phyloP scores from a whole-genome alignment of 2,797 vertebrate species.

The Falco concolor region DNA sequence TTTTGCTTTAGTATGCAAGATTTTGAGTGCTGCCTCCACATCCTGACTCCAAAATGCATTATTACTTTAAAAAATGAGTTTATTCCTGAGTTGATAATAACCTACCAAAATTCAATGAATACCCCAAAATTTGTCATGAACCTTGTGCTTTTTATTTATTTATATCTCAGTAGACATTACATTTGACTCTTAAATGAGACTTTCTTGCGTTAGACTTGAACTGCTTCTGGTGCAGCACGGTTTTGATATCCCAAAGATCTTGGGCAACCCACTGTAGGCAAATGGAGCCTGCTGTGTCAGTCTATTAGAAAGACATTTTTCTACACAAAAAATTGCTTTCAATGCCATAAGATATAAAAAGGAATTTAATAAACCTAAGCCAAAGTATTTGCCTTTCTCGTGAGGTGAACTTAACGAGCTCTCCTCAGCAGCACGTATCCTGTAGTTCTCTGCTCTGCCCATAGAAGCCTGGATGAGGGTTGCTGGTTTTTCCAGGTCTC shows the following conservation, averaged over 20 bases:
- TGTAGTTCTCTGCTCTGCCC: background rate
- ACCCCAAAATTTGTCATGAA: background rate
- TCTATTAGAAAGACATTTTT: background rate
- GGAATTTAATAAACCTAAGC: background rate
- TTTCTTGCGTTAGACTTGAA: background rate
- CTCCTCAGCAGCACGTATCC: background rate
- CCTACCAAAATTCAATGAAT: background rate
- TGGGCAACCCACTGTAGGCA: background rate
- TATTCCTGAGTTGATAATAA: background rate
- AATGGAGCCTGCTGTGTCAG: background rate
- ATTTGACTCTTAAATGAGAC: background rate
- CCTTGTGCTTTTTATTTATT: background rate
- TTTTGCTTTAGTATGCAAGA: background rate
- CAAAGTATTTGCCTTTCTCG: background rate
- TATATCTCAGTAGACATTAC: background rate
- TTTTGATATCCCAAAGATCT: background rate
- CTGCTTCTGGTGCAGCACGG: background rate
- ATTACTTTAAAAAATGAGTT: background rate
- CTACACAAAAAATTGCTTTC: background rate
- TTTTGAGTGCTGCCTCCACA: background rate
- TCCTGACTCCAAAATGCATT: background rate
- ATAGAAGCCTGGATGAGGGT: background rate
- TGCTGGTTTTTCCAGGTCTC: background rate
- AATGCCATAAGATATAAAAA: background rate
- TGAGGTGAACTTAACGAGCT: background rate